phyloP scores from a whole-genome alignment of 2,888 invertebrate genomes.

The Acleris emargana region DNA sequence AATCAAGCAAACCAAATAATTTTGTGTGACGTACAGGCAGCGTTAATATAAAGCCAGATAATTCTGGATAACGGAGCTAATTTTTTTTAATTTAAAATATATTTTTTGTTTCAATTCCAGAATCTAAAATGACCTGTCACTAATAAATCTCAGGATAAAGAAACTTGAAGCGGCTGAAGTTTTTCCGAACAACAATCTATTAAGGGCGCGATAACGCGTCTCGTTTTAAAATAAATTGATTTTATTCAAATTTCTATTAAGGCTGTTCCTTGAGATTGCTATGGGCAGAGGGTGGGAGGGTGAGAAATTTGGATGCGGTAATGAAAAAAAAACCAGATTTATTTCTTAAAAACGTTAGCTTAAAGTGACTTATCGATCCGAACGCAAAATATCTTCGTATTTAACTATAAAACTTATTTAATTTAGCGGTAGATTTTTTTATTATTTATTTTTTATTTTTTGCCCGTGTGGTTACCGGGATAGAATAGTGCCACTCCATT shows the following conservation, averaged over 20 bases:
- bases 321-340: background rate
- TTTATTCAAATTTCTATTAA: conserved; percentile 82
- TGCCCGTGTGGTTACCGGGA: too few relatives aligned
- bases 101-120: conserved; percentile 31
- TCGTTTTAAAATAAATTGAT: conserved; percentile 80
- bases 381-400: too few relatives aligned
- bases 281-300: conserved; percentile 52
- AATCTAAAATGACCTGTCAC: conserved; percentile 6
- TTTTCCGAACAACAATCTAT: conserved; percentile 63
- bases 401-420: too few relatives aligned
- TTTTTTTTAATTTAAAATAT: conserved; percentile 46
- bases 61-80: background rate
- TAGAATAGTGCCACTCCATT: too few relatives aligned
- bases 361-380: too few relatives aligned
- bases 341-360: too few relatives aligned
- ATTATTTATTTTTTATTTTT: too few relatives aligned
- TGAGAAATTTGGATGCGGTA: conserved; percentile 47
- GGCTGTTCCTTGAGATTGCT: conserved; percentile 75
- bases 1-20: too few relatives aligned
- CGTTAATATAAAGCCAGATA: too few relatives aligned
- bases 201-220: conserved; percentile 73
- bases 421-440: too few relatives aligned
- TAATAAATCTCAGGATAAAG: conserved; percentile 28
- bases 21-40: too few relatives aligned
- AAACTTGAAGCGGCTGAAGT: conserved; percentile 41